Evolutionary conservation across 2,797 vertebrate genomes (phyloP), one percentile per base, ranked within the genome.

Genomic region (Amphiprion clarkii): DNA sequence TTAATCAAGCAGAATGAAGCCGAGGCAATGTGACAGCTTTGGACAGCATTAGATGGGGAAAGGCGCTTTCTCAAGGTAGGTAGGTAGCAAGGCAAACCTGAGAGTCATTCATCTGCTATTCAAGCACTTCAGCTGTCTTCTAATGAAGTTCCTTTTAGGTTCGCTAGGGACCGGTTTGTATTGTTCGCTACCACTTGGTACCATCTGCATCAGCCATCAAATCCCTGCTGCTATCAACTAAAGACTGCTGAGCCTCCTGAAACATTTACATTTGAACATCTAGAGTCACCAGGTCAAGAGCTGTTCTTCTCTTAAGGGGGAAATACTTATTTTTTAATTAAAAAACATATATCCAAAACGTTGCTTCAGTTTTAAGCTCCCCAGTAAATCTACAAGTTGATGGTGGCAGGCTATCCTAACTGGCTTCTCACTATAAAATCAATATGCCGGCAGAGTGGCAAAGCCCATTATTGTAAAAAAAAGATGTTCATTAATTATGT

Each of bases 1-100:
- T 99, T 98, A 98, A 99, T 99, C 98, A 99, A 95, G 88, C 91
- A 92, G 95, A 96, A 95, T 96, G 96, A 97, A 96, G 96, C 95
- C 94, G 95, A 96, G 95, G 95, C 94, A 90, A 87, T 74, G 93
- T 97, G 97, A 98, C 97, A 97, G 96, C 95, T 96, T 68, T 94
- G 96, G 96, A 95, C 95, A 93, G 95, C 94, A 93, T 95, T 95
- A 95, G 95, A 96, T 90, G 94, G 95, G 94, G 94, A 96, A 39
- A 97, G 96, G 95, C 89, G 94, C 95, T 97, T 97, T 91, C 96
- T 94, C 96, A 58, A 76, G 67, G 72, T 53, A 73, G 58, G 68
- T 76, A 97, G 96, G 96, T 97, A 96, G 93, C 87, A 87, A 87
- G 92, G 94, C 90, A 89, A 95, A 96, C 94, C 93, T 95, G 94